Evolutionary conservation across 1,140 invertebrate genomes (phyloP).

Genomic region (Leptinotarsa lineolata): DNA sequence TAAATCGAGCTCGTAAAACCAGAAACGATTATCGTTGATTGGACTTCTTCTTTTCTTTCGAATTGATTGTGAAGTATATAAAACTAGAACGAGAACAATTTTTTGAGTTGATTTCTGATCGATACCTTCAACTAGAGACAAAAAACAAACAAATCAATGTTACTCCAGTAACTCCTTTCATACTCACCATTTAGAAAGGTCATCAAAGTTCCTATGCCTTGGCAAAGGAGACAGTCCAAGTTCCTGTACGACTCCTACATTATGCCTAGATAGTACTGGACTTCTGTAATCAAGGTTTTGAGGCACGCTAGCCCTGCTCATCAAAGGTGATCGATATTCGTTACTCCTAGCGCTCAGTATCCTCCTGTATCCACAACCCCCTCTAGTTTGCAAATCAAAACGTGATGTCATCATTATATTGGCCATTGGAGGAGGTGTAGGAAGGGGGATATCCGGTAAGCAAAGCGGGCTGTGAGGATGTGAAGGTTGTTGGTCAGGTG

Average conservation of each 20-base stretch:
- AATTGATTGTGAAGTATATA: too few relatives aligned
- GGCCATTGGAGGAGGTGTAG: conserved; percentile 54
- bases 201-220: conserved; percentile 43
- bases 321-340: conserved; percentile 47
- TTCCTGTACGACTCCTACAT: neutral
- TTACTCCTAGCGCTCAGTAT: conserved; percentile 44
- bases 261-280: conserved; percentile 13
- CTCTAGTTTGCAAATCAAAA: conserved; percentile 45
- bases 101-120: too few relatives aligned
- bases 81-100: too few relatives aligned
- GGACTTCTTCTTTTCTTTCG: too few relatives aligned
- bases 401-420: conserved; percentile 51
- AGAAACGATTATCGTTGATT: too few relatives aligned
- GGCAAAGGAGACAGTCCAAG: conserved; percentile 44
- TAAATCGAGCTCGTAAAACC: too few relatives aligned
- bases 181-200: conserved; percentile 29
- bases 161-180: neutral
- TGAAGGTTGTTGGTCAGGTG: neutral
- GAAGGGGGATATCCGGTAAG: conserved; percentile 50
- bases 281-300: conserved; percentile 16
- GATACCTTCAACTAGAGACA: too few relatives aligned
- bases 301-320: conserved; percentile 34
- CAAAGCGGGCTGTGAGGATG: conserved; percentile 36
- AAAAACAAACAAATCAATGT: neutral
- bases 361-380: conserved; percentile 44